Conservation (phyloP, 1,140 invertebrate species). For the Hypsibius dujardini region DNA sequence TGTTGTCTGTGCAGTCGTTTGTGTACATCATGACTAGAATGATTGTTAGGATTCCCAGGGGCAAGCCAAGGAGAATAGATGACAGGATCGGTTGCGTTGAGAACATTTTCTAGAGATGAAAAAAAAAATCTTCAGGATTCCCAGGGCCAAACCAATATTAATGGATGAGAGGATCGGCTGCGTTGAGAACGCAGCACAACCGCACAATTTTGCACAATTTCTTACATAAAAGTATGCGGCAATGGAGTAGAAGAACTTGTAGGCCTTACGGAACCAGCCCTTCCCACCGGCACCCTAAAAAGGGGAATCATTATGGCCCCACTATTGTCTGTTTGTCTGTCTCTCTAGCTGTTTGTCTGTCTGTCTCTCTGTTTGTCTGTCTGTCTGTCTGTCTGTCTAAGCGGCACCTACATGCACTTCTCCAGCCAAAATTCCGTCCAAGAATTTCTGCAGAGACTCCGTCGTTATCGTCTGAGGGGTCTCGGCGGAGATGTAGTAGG, state of each 20-base stretch:
- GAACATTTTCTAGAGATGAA: constrained; percentile 3
- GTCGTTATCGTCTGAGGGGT: constrained; percentile 50
- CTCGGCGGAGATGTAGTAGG: constrained; percentile 10
- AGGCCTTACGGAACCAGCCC: constrained; percentile 13
- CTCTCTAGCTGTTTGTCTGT: no score
- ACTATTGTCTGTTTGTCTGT: no score
- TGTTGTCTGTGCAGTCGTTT: constrained; percentile 10
- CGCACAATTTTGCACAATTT: not conserved
- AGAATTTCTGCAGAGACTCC: constrained; percentile 46
- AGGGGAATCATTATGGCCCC: not conserved
- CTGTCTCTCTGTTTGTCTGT: no score
- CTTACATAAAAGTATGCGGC: constrained; percentile 12
- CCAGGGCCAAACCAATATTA: not conserved
- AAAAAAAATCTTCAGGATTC: not conserved
- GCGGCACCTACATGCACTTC: constrained; percentile 26
- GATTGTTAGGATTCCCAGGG: constrained; percentile 1
- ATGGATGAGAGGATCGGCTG: not conserved
- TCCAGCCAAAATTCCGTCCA: constrained; percentile 28
- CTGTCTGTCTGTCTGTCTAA: not conserved
- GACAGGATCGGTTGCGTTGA: constrained; percentile 9
- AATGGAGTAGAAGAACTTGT: not conserved
- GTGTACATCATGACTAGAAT: constrained; percentile 13
- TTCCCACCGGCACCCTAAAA: constrained; percentile 13
- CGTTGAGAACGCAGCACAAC: not conserved
- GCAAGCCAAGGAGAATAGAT: not conserved